These are phyloP conservation scores for Acleris cristana DNA, from an alignment of 2,888 invertebrate species.

Conservation along the genomic window DNA sequence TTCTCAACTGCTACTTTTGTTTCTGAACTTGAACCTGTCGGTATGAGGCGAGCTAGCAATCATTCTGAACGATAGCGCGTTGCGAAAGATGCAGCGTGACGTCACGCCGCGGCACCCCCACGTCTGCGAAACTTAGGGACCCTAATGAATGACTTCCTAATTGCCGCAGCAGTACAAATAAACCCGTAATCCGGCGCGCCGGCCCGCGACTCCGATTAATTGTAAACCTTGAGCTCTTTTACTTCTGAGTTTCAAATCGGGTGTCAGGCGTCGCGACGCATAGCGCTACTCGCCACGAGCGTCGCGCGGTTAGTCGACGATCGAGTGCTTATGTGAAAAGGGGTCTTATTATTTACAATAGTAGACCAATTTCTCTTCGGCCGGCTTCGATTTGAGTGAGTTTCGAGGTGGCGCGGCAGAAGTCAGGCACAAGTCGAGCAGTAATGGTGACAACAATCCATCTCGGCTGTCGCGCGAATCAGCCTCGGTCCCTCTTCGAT, in stretches of 20 bases:
- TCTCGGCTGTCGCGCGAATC: constrained; percentile 80
- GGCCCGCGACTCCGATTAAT: constrained; percentile 66
- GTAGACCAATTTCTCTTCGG: constrained; percentile 50
- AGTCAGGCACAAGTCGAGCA: constrained; percentile 75
- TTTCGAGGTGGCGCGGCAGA: constrained; percentile 41
- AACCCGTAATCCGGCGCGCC: constrained; percentile 77
- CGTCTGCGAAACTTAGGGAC: constrained; percentile 84
- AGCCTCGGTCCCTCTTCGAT: constrained; percentile 81
- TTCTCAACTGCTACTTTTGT: constrained; percentile 72
- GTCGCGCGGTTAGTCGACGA: constrained; percentile 56
- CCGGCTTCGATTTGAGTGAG: constrained; percentile 31
- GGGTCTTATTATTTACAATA: constrained; percentile 55
- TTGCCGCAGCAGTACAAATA: constrained; percentile 80
- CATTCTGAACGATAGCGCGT: constrained; percentile 56
- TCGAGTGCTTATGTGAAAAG: constrained; percentile 50
- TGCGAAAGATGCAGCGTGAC: constrained; percentile 68
- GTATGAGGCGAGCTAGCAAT: constrained; percentile 56
- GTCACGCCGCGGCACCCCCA: constrained; percentile 78
- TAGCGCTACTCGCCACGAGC: constrained; percentile 64
- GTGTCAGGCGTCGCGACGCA: constrained; percentile 67
- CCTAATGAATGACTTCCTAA: constrained; percentile 84
- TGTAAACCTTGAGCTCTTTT: constrained; percentile 74
- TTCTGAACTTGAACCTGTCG: constrained; percentile 51
- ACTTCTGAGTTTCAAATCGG: constrained; percentile 75
- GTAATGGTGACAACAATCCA: constrained; percentile 82